Conservation (phyloP, 1,140 invertebrate genomes). For the Sesamia nonagrioides region DNA sequence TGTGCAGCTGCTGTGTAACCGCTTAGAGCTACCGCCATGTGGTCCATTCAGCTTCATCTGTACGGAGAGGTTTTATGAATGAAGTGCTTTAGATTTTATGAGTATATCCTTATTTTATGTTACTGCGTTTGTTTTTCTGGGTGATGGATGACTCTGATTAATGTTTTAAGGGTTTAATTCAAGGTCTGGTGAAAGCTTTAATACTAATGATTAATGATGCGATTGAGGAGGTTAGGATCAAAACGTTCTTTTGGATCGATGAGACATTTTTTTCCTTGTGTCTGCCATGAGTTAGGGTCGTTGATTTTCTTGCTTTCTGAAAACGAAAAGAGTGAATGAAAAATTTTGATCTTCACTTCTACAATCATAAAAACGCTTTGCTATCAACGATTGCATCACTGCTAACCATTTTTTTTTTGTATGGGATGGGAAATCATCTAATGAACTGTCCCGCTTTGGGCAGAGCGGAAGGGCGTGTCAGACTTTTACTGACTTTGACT, state of each 20-base stretch:
- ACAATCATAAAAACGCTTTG: no score
- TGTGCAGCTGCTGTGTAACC: slow-evolving; percentile 6
- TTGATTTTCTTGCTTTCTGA: no score
- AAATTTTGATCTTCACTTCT: no score
- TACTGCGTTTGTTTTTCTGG: neutral
- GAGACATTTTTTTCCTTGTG: neutral
- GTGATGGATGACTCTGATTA: neutral
- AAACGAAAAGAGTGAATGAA: no score
- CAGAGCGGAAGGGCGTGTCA: no score
- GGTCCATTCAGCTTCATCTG: slow-evolving; percentile 14
- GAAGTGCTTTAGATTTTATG: slow-evolving; percentile 3
- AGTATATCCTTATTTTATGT: slow-evolving; percentile 1
- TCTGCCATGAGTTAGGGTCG: no score
- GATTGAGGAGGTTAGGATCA: neutral
- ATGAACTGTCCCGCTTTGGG: no score
- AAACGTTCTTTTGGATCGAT: neutral
- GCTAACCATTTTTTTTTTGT: no score
- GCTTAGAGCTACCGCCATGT: slow-evolving; percentile 21
- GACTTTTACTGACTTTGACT: no score
- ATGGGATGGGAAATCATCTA: no score
- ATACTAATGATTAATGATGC: neutral
- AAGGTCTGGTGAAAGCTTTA: neutral
- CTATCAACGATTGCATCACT: no score
- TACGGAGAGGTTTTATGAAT: neutral
- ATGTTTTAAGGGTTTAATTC: neutral